These are phyloP conservation scores for Melipona bicolor DNA, from an alignment of 2,888 invertebrate genomes.

Conservation along the genomic window DNA sequence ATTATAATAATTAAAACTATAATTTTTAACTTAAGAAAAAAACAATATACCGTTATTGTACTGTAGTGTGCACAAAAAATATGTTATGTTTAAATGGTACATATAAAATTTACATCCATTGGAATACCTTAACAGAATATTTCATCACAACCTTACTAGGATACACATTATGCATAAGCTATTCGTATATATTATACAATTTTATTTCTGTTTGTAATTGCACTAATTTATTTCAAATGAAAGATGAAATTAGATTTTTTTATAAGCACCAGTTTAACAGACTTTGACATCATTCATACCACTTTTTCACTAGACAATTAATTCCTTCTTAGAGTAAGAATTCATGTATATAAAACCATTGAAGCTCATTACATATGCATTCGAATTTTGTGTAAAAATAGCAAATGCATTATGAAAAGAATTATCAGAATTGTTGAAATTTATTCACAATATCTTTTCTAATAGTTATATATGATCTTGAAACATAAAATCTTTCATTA, in stretches of 20 bases:
- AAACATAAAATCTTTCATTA: slow-evolving; percentile 68
- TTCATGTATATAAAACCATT: slow-evolving; percentile 51
- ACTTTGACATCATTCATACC: slow-evolving; percentile 29
- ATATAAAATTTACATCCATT: slow-evolving; percentile 63
- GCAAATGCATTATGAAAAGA: slow-evolving; percentile 56
- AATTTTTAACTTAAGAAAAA: slow-evolving; percentile 34
- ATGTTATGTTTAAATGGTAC: slow-evolving; percentile 51
- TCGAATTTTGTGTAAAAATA: slow-evolving; percentile 68
- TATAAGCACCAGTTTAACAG: slow-evolving; percentile 60
- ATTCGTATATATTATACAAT: slow-evolving; percentile 33
- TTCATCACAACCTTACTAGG: slow-evolving; percentile 65
- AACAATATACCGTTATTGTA: slow-evolving; percentile 40
- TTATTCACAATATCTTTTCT: slow-evolving; percentile 32
- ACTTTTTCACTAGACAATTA: slow-evolving; percentile 37
- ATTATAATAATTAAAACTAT: neutral
- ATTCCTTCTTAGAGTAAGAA: slow-evolving; percentile 24
- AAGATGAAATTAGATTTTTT: slow-evolving; percentile 39
- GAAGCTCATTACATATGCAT: slow-evolving; percentile 56
- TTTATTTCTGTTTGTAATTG: slow-evolving; percentile 31
- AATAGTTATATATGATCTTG: slow-evolving; percentile 68
- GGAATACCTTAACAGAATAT: slow-evolving; percentile 49
- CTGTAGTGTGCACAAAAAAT: slow-evolving; percentile 48
- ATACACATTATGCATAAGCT: slow-evolving; percentile 47
- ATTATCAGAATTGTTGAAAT: slow-evolving; percentile 55
- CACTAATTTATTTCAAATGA: slow-evolving; percentile 34